Evolutionary conservation across 2,113 vertebrate species (phyloP).

Genomic region (Pedetes capensis): DNA sequence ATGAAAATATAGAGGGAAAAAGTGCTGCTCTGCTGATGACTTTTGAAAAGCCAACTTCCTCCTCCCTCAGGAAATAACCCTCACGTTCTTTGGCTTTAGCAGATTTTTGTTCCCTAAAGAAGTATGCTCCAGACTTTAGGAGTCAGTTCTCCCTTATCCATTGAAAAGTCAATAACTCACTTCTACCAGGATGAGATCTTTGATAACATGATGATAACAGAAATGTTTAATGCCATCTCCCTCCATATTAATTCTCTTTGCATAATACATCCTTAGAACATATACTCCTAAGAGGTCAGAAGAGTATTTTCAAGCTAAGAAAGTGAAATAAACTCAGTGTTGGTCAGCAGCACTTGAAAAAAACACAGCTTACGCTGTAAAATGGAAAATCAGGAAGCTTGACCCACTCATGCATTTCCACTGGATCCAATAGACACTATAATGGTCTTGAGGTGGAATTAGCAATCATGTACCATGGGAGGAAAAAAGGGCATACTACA

Average conservation of each 20-base stretch:
- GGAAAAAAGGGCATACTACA: no score
- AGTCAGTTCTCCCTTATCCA: constrained; percentile 16
- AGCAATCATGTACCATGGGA: neutral
- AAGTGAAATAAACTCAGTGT: constrained; percentile 49
- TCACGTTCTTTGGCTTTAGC: constrained; percentile 51
- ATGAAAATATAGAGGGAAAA: neutral
- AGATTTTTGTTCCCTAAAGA: constrained; percentile 6
- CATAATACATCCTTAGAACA: constrained; percentile 39
- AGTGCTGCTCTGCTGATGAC: neutral
- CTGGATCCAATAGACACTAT: neutral
- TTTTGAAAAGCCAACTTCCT: constrained; percentile 32
- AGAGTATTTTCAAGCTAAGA: constrained; percentile 11
- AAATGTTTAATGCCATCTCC: constrained; percentile 55
- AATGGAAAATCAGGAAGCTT: neutral
- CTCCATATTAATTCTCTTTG: constrained; percentile 56
- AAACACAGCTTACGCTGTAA: neutral
- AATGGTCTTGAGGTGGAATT: neutral
- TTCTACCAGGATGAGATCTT: constrained; percentile 61
- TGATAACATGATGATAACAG: constrained; percentile 53
- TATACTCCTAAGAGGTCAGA: constrained; percentile 36
- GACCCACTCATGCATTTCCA: neutral
- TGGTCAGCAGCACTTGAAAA: neutral
- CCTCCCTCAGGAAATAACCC: constrained; percentile 2
- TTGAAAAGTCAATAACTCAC: constrained; percentile 66
- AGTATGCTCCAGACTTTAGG: constrained; percentile 4